Evolutionary conservation across 2,113 vertebrate species (phyloP).

Genomic region (Hassar affinis): DNA sequence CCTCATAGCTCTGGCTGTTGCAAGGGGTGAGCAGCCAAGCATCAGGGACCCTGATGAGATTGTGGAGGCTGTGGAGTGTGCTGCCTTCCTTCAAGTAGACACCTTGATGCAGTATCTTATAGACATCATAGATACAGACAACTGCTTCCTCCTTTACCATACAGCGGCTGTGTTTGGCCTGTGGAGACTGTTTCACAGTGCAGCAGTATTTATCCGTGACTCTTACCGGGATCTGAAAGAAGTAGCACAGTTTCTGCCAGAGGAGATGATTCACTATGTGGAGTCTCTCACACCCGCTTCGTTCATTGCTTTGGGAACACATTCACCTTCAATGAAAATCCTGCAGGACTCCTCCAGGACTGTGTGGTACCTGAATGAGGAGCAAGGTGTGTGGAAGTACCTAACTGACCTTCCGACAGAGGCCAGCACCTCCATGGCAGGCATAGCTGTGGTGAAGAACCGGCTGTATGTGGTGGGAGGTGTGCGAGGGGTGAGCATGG

Average conservation of each 20-base stretch:
- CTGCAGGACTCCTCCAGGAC: slow-evolving; percentile 85
- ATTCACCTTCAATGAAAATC: slow-evolving; percentile 82
- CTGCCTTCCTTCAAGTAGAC: slow-evolving; percentile 86
- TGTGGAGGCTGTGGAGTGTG: slow-evolving; percentile 85
- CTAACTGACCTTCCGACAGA: slow-evolving; percentile 82
- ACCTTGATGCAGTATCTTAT: slow-evolving; percentile 77
- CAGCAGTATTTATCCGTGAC: slow-evolving; percentile 84
- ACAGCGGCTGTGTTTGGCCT: slow-evolving; percentile 83
- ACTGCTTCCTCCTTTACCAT: slow-evolving; percentile 86
- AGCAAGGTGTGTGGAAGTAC: slow-evolving; percentile 80
- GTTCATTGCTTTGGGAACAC: slow-evolving; percentile 84
- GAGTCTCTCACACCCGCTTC: slow-evolving; percentile 77
- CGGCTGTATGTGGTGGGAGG: slow-evolving; percentile 90
- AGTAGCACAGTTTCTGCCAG: slow-evolving; percentile 68
- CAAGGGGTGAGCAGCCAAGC: slow-evolving; percentile 76
- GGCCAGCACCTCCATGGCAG: slow-evolving; percentile 89
- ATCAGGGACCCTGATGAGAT: slow-evolving; percentile 78
- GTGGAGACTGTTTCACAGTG: slow-evolving; percentile 71
- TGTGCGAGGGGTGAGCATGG: slow-evolving; percentile 81
- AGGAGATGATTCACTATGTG: slow-evolving; percentile 78
- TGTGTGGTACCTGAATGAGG: slow-evolving; percentile 87
- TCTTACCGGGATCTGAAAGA: slow-evolving; percentile 73
- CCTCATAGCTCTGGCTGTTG: slow-evolving; percentile 76
- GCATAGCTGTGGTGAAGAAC: slow-evolving; percentile 84
- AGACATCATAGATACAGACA: slow-evolving; percentile 82